phyloP scores from a whole-genome alignment of 2,797 vertebrate genomes.

The Sebastes trivittatus region DNA sequence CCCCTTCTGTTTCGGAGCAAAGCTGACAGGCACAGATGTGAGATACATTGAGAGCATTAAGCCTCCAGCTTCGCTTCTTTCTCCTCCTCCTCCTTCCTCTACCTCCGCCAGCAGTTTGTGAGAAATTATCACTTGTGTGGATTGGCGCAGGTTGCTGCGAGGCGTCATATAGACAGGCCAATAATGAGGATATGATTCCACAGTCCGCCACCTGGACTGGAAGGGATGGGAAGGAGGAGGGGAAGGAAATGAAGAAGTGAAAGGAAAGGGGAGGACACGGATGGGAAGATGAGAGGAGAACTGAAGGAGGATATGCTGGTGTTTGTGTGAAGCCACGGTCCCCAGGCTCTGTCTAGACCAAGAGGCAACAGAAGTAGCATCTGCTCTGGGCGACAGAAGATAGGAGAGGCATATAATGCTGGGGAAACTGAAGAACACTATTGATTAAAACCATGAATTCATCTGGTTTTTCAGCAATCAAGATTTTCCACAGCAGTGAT shows the following conservation, averaged over 20 bases:
- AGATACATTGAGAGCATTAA: conserved; percentile 51
- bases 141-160: conserved; percentile 48
- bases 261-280: not conserved
- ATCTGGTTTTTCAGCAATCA: conserved; percentile 5
- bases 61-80: conserved; percentile 22
- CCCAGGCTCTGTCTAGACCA: conserved; percentile 60
- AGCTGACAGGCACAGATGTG: conserved; percentile 58
- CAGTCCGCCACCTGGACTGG: conserved; percentile 40
- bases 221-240: conserved; percentile 5
- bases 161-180: conserved; percentile 48
- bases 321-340: conserved; percentile 47
- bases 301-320: conserved; percentile 40
- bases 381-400: conserved; percentile 35
- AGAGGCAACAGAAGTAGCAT: conserved; percentile 53
- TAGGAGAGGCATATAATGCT: not conserved
- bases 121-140: conserved; percentile 57
- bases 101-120: conserved; percentile 27
- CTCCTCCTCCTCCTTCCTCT: conserved; percentile 13
- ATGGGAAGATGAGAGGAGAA: conserved; percentile 23
- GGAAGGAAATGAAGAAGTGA: conserved; percentile 19
- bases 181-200: conserved; percentile 63
- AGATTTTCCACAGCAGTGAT: conserved; percentile 8
- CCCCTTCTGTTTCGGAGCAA: conserved; percentile 41
- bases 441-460: conserved; percentile 33
- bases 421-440: conserved; percentile 21